phyloP scores from a whole-genome alignment of 2,888 invertebrate species.

The Leptopilina syphax region DNA sequence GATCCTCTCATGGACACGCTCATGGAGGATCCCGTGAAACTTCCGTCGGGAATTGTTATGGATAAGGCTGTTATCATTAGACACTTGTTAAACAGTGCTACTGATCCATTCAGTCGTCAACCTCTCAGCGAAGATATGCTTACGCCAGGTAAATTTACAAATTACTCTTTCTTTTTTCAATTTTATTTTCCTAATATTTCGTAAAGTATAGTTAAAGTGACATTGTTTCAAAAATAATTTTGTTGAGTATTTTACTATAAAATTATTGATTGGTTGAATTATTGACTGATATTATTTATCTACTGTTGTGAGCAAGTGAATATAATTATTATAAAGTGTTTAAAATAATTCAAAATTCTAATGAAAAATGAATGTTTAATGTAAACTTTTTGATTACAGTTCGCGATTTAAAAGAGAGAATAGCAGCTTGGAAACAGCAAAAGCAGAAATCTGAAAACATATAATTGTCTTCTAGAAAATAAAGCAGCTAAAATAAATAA shows the following conservation, averaged over 20 bases:
- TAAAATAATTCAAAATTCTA: too few relatives aligned
- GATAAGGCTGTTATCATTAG: conserved; percentile 95
- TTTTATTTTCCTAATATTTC: too few relatives aligned
- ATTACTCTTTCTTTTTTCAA: too few relatives aligned
- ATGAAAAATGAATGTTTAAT: neutral
- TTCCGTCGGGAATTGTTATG: conserved; percentile 95
- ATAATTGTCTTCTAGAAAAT: conserved; percentile 60
- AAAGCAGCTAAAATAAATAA: conserved; percentile 2
- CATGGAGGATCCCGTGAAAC: conserved; percentile 95
- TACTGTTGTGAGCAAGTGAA: too few relatives aligned
- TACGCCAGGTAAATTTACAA: conserved; percentile 83
- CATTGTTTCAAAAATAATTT: too few relatives aligned
- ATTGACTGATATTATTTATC: too few relatives aligned
- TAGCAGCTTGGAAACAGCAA: conserved; percentile 91
- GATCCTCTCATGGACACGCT: conserved; percentile 98
- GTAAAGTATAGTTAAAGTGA: too few relatives aligned
- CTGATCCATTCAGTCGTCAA: conserved; percentile 98
- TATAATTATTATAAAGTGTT: too few relatives aligned
- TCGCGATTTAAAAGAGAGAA: conserved; percentile 90
- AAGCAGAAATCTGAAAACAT: conserved; percentile 79
- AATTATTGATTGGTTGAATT: too few relatives aligned
- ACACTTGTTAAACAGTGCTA: conserved; percentile 95
- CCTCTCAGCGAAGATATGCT: conserved; percentile 96
- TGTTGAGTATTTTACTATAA: too few relatives aligned
- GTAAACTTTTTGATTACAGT: conserved; percentile 79